Conservation (phyloP, 2,797 vertebrate genomes). For the Microtus obscurus region DNA sequence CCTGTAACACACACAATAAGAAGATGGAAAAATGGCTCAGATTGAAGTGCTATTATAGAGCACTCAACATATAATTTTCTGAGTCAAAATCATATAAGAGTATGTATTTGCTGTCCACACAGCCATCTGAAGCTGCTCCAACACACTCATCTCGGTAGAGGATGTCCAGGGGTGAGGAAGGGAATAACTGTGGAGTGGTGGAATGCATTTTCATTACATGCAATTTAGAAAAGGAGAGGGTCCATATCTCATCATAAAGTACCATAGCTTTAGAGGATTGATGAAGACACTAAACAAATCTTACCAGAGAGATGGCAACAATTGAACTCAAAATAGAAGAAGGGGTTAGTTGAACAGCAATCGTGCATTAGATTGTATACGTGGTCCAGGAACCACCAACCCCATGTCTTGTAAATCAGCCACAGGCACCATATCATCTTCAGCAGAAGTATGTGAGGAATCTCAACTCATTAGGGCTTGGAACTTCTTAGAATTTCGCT, state of each 20-base stretch:
- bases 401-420: neutral
- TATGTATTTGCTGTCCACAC: neutral
- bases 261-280: too few species aligned
- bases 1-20: neutral
- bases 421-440: fast-evolving
- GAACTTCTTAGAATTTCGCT: fast-evolving
- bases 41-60: neutral
- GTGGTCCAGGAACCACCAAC: fast-evolving
- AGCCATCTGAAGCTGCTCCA: fast-evolving
- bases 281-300: fast-evolving
- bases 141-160: neutral
- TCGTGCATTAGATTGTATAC: fast-evolving
- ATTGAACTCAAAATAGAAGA: too few species aligned
- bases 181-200: neutral
- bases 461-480: neutral
- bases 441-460: fast-evolving
- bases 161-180: fast-evolving
- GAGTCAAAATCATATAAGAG: neutral
- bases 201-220: neutral
- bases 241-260: neutral
- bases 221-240: neutral
- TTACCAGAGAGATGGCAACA: fast-evolving
- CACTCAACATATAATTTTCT: neutral
- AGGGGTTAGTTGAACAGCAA: fast-evolving
- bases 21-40: neutral